A percentile compares a stretch with the other conserved stretches of the same genome.
Conservation (phyloP, 2,797 vertebrate species). For the Hoplostethus atlanticus region DNA sequence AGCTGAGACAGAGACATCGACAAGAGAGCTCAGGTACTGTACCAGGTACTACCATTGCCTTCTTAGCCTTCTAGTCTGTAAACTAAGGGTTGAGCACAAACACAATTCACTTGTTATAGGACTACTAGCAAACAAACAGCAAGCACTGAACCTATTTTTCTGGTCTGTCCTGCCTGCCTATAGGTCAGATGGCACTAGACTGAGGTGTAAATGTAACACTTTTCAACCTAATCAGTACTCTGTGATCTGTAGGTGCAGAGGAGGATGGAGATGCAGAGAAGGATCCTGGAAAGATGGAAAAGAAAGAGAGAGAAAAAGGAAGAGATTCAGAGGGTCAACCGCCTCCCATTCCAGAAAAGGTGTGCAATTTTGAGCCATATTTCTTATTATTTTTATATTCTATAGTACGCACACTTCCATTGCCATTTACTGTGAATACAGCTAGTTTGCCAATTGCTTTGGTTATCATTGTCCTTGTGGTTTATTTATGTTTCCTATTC, state of each 20-base stretch:
- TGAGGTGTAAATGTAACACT: not conserved
- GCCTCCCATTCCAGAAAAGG: slow-evolving; percentile 85
- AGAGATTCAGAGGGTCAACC: slow-evolving; percentile 79
- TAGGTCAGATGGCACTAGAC: not conserved
- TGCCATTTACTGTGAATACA: slow-evolving; percentile 1
- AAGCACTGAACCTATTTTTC: not conserved
- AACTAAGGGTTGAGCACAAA: too few species aligned
- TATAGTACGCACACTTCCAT: not conserved
- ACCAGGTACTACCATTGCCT: slow-evolving; percentile 55
- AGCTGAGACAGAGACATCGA: slow-evolving; percentile 83
- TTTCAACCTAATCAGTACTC: not conserved
- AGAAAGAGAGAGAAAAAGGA: slow-evolving; percentile 71
- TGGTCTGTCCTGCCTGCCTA: not conserved
- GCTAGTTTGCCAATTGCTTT: not conserved
- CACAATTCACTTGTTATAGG: not conserved
- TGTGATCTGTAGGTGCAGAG: slow-evolving; percentile 63
- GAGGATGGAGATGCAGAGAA: slow-evolving; percentile 76
- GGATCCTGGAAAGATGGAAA: slow-evolving; percentile 70
- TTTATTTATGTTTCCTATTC: slow-evolving; percentile 27
- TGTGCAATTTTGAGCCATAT: slow-evolving; percentile 25
- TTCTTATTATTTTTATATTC: not conserved
- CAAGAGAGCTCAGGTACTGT: slow-evolving; percentile 74
- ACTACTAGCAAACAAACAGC: not conserved
- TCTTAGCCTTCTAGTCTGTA: not conserved
- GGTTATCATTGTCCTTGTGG: not conserved